A percentile compares a stretch with the other conserved stretches of the same genome.
These are phyloP conservation scores for Myotis yumanensis DNA, from an alignment of 2,113 vertebrate species.

Conservation along the genomic window DNA sequence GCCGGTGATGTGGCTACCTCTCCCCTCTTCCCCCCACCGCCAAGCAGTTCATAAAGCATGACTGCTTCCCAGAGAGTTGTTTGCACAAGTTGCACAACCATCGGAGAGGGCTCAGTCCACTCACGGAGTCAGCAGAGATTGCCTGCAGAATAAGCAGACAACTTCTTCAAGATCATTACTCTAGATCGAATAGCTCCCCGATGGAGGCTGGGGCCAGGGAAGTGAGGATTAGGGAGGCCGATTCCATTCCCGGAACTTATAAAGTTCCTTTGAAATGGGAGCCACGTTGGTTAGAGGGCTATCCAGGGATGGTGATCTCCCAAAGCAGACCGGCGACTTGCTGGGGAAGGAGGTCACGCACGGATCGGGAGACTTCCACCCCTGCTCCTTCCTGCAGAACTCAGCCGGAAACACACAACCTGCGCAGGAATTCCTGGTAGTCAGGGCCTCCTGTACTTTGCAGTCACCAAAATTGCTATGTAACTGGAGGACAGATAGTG, in stretches of 20 bases:
- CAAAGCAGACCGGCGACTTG: background rate
- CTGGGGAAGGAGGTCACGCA: background rate
- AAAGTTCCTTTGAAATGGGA: background rate
- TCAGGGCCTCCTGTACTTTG: background rate
- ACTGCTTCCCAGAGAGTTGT: constrained; percentile 71
- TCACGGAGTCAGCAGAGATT: constrained; percentile 19
- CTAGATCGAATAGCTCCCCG: background rate
- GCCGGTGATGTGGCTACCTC: constrained; percentile 33
- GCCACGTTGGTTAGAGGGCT: background rate
- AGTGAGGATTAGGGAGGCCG: background rate
- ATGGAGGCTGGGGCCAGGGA: background rate
- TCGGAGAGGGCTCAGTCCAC: constrained; percentile 51
- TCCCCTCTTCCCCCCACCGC: background rate
- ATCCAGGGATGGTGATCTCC: background rate
- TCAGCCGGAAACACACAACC: background rate
- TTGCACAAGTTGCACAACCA: constrained; percentile 7
- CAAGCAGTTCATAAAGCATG: constrained; percentile 71
- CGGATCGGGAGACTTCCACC: background rate
- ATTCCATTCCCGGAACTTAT: background rate
- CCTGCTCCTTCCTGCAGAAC: background rate
- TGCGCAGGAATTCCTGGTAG: background rate
- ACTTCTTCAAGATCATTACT: constrained; percentile 51
- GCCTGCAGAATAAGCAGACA: constrained; percentile 69
- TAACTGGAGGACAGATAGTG: background rate
- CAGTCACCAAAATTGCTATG: background rate